A percentile compares a stretch with the other conserved stretches of the same genome.
These are phyloP conservation scores for Saturnia japonica DNA, from an alignment of 2,888 invertebrate genomes.

Conservation along the genomic window DNA sequence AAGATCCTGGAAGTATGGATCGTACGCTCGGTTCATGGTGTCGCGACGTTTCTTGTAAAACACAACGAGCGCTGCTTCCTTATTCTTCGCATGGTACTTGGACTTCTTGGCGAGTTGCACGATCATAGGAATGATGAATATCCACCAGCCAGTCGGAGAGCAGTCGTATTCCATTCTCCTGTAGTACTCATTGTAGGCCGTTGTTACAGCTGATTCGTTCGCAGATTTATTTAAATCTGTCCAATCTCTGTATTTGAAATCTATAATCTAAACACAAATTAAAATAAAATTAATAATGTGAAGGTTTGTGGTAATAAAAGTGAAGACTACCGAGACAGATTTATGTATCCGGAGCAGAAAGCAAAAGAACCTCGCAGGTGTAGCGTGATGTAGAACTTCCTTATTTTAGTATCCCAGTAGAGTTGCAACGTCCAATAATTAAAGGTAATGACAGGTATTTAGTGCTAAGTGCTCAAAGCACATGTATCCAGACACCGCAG, in stretches of 20 bases:
- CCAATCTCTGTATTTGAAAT: conserved; percentile 17
- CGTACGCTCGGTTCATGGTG: conserved; percentile 9
- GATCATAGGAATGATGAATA: conserved; percentile 21
- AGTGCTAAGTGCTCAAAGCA: too few species aligned
- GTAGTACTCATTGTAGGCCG: conserved; percentile 14
- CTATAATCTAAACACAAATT: conserved; percentile 14
- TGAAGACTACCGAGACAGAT: too few species aligned
- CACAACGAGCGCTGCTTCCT: conserved; percentile 13
- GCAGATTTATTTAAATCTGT: conserved; percentile 14
- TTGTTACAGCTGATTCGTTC: conserved; percentile 15
- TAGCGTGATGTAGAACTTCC: too few species aligned
- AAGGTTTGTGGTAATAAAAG: background rate
- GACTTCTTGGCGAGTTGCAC: conserved; percentile 4
- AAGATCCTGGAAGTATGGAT: background rate
- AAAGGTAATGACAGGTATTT: too few species aligned
- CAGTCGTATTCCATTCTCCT: conserved; percentile 18
- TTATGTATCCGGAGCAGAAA: too few species aligned
- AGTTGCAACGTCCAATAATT: too few species aligned
- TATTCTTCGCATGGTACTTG: conserved; percentile 17
- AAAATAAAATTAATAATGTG: background rate
- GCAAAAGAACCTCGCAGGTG: too few species aligned
- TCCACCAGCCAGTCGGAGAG: conserved; percentile 19
- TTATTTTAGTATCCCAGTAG: too few species aligned
- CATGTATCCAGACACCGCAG: too few species aligned
- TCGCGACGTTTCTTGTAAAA: conserved; percentile 20